phyloP scores from a whole-genome alignment of 2,888 invertebrate genomes.

The Junonia oenone region DNA sequence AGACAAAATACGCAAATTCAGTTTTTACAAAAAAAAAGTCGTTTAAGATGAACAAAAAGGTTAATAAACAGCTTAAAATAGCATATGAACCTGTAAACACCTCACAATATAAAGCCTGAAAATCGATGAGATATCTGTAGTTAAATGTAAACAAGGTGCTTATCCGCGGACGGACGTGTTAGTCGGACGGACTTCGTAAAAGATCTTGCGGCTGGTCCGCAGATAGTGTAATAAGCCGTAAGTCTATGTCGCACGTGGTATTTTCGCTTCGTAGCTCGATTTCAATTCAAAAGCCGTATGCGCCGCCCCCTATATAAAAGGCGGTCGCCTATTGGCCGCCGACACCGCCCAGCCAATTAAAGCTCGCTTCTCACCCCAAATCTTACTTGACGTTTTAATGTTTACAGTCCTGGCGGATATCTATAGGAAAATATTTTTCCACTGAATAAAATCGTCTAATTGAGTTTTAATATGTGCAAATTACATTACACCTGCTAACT shows the following conservation, averaged over 20 bases:
- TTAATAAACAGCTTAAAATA: too few species aligned
- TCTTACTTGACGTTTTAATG: slow-evolving; percentile 75
- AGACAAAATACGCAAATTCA: too few species aligned
- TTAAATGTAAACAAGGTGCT: slow-evolving; percentile 31
- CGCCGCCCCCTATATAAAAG: slow-evolving; percentile 54
- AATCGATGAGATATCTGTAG: slow-evolving; percentile 22
- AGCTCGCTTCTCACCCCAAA: slow-evolving; percentile 54
- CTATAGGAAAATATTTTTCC: slow-evolving; percentile 11
- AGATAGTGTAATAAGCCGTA: slow-evolving; percentile 37
- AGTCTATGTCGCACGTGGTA: slow-evolving; percentile 46
- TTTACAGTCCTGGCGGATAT: slow-evolving; percentile 50
- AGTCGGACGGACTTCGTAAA: slow-evolving; percentile 31
- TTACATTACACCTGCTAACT: background rate
- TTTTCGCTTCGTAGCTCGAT: slow-evolving; percentile 70
- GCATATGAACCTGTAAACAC: too few species aligned
- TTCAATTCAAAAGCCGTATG: slow-evolving; percentile 53
- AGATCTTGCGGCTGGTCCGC: slow-evolving; percentile 31
- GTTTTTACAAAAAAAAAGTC: too few species aligned
- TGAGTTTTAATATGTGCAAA: background rate
- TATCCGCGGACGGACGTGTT: slow-evolving; percentile 29
- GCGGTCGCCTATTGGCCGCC: slow-evolving; percentile 56
- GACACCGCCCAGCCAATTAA: slow-evolving; percentile 68
- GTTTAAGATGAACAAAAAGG: too few species aligned
- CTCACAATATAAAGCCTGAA: slow-evolving; percentile 1
- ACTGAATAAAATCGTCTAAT: background rate